phyloP scores from a whole-genome alignment of 2,888 invertebrate genomes.

The Allacma fusca region DNA sequence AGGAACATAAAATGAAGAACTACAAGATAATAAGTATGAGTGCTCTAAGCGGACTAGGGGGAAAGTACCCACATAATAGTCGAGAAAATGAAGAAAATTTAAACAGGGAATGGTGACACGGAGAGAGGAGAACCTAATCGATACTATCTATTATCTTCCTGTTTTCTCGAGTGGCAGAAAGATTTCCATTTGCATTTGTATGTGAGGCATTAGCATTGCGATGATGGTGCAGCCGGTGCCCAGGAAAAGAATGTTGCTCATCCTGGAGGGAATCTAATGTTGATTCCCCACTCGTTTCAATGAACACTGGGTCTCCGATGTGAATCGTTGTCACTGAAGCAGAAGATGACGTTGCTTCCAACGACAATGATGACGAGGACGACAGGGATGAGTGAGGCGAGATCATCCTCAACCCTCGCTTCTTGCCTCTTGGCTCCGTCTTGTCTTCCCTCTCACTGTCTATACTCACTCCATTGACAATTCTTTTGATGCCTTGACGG shows the following conservation, averaged over 20 bases:
- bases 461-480: neutral
- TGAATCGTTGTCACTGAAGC: conserved; percentile 24
- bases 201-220: conserved; percentile 26
- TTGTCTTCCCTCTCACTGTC: neutral
- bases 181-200: conserved; percentile 43
- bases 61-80: too few species aligned
- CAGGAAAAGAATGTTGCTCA: neutral
- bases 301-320: conserved; percentile 29
- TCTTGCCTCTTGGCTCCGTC: neutral
- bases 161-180: conserved; percentile 28
- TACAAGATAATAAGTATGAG: too few species aligned
- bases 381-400: neutral
- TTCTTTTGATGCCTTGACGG: neutral
- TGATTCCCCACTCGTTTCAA: neutral
- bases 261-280: conserved; percentile 6
- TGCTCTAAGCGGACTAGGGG: too few species aligned
- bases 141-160: conserved; percentile 42
- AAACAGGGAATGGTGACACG: too few species aligned
- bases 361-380: neutral
- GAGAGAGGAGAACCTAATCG: conserved; percentile 26
- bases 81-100: too few species aligned
- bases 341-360: conserved; percentile 17
- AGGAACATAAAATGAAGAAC: too few species aligned
- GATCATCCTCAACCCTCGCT: neutral
- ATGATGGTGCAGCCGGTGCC: neutral